phyloP scores from a whole-genome alignment of 2,797 vertebrate species.

The Sandelia bainsii region DNA sequence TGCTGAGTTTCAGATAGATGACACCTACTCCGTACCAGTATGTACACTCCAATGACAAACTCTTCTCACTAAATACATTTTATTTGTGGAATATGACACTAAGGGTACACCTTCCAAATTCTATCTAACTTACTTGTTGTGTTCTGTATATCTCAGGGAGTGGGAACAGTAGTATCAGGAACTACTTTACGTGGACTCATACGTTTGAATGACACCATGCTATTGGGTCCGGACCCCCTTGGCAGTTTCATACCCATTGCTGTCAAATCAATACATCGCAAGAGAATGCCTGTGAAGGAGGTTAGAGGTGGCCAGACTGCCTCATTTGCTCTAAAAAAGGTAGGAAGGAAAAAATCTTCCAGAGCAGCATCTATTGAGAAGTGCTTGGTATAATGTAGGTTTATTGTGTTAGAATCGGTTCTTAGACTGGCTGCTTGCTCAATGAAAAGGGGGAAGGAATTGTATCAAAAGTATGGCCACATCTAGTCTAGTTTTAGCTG shows the following conservation, averaged over 20 bases:
- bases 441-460: background rate
- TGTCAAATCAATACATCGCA: constrained; percentile 98
- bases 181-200: constrained; percentile 96
- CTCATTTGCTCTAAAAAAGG: constrained; percentile 98
- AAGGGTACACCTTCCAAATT: background rate
- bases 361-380: background rate
- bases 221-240: constrained; percentile 96
- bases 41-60: background rate
- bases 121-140: background rate
- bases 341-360: constrained; percentile 54
- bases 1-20: constrained; percentile 98
- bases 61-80: background rate
- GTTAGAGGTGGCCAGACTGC: constrained; percentile 98
- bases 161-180: constrained; percentile 98
- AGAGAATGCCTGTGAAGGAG: constrained; percentile 98
- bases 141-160: constrained; percentile 84
- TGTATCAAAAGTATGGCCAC: background rate
- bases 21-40: constrained; percentile 98
- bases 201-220: constrained; percentile 94
- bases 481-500: background rate
- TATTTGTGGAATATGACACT: background rate
- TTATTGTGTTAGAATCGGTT: background rate
- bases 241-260: constrained; percentile 96
- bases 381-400: background rate
- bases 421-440: background rate